These are phyloP conservation scores for Chironomus tepperi DNA, from an alignment of 1,140 invertebrate genomes.

Conservation along the genomic window DNA sequence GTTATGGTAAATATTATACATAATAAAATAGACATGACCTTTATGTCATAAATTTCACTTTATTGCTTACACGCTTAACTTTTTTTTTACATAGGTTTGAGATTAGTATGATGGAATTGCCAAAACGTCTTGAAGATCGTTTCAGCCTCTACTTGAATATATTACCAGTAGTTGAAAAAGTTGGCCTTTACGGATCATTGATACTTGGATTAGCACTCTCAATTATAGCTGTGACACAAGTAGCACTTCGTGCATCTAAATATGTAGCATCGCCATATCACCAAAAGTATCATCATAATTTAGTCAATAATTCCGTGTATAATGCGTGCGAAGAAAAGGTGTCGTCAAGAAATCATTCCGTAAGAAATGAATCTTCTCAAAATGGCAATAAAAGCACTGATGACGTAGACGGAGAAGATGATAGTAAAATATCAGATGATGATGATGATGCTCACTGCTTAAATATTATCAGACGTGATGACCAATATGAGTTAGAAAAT, in stretches of 20 bases:
- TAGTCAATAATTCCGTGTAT: not conserved
- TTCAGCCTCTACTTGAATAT: constrained; percentile 65
- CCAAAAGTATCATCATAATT: not conserved
- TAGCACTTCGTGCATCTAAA: constrained; percentile 27
- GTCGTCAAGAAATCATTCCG: not conserved
- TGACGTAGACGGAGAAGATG: not conserved
- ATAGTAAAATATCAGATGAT: not conserved
- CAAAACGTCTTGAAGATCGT: constrained; percentile 48
- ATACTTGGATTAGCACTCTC: constrained; percentile 46
- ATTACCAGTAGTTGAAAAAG: constrained; percentile 49
- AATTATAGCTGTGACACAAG: constrained; percentile 37
- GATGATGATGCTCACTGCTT: not conserved
- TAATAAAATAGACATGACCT: constrained; percentile 32
- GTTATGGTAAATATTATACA: constrained; percentile 70
- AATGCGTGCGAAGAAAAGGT: constrained; percentile 5
- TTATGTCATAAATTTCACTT: constrained; percentile 21
- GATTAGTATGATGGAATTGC: constrained; percentile 49
- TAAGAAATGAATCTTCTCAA: not conserved
- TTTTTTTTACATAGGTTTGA: constrained; percentile 45
- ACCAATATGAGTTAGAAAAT: not conserved
- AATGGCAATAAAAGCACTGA: not conserved
- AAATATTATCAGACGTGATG: constrained; percentile 4
- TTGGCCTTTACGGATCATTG: constrained; percentile 50
- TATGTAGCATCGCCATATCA: not conserved
- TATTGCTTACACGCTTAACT: constrained; percentile 28